Evolutionary conservation across 2,113 vertebrate genomes (phyloP).

Genomic region (Cryptotis parvus): DNA sequence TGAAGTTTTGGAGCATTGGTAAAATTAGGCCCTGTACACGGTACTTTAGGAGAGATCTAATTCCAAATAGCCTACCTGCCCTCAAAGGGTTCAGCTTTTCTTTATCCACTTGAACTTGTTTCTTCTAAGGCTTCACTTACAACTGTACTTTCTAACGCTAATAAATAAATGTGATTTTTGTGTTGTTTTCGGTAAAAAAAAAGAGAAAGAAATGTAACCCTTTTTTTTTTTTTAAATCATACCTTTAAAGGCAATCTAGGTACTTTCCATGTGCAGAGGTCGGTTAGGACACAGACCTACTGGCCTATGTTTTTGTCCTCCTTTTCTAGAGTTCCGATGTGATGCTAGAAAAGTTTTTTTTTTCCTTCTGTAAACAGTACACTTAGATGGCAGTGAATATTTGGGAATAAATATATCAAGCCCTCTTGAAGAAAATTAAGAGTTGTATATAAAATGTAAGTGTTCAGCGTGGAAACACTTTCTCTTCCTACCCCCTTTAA

Average conservation of each 20-base stretch:
- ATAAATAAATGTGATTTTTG: conserved; percentile 75
- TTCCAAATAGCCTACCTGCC: conserved; percentile 80
- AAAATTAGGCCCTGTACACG: conserved; percentile 73
- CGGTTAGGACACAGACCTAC: conserved; percentile 64
- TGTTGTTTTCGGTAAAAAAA: conserved; percentile 61
- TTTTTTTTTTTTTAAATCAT: conserved; percentile 74
- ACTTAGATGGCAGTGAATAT: conserved; percentile 86
- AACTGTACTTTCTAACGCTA: conserved; percentile 82
- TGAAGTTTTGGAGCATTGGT: conserved; percentile 73
- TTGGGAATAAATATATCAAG: conserved; percentile 85
- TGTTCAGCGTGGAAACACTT: conserved; percentile 80
- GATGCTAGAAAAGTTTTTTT: conserved; percentile 81
- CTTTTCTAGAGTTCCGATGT: conserved; percentile 81
- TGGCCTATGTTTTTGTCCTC: conserved; percentile 78
- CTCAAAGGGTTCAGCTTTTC: conserved; percentile 76
- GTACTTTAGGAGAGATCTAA: conserved; percentile 72
- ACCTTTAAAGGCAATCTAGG: conserved; percentile 85
- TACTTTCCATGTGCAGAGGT: conserved; percentile 82
- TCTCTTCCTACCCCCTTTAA: conserved; percentile 69
- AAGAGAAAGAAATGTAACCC: conserved; percentile 64
- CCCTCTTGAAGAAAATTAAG: conserved; percentile 84
- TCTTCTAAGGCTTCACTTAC: conserved; percentile 81
- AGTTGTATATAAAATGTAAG: conserved; percentile 86
- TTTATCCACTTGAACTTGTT: conserved; percentile 71
- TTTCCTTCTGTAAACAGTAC: conserved; percentile 84